A percentile compares a stretch with the other conserved stretches of the same genome.
Conservation (phyloP, 2,888 invertebrate species). For the Tenthredo livida region DNA sequence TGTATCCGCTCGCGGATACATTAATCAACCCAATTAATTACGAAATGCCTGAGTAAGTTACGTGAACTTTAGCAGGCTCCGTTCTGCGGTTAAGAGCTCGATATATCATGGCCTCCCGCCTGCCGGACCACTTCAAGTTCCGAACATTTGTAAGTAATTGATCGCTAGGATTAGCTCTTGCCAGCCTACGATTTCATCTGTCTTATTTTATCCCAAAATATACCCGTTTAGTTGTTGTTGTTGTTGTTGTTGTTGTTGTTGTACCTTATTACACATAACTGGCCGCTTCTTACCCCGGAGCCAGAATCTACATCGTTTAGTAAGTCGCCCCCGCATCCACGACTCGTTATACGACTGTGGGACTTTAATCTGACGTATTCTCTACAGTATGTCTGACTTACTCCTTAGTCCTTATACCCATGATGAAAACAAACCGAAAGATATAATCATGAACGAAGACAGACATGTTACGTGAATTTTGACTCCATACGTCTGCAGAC, state of each 20-base stretch:
- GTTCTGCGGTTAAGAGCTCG: constrained; percentile 56
- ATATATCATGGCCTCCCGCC: constrained; percentile 52
- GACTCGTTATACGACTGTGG: not conserved
- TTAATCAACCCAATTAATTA: constrained; percentile 56
- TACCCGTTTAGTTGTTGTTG: not conserved
- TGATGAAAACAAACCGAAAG: not conserved
- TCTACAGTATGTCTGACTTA: not conserved
- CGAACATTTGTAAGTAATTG: constrained; percentile 54
- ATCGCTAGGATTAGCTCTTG: constrained; percentile 46
- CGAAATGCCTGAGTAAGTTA: constrained; percentile 55
- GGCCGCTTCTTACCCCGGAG: constrained; percentile 6
- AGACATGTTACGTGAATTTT: not conserved
- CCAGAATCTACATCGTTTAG: not conserved
- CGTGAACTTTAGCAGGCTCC: constrained; percentile 54
- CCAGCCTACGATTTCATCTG: constrained; percentile 46
- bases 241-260: not conserved
- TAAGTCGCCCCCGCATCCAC: not conserved
- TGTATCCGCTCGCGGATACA: constrained; percentile 47
- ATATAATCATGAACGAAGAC: not conserved
- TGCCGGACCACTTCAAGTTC: constrained; percentile 55
- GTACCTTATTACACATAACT: not conserved
- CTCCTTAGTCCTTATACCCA: not conserved
- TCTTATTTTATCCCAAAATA: constrained; percentile 22
- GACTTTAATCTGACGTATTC: not conserved
- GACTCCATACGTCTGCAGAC: not conserved